Base-by-base conservation (phyloP, 1,140 invertebrate species). In the Cyphomyrmex costatus region DNA sequence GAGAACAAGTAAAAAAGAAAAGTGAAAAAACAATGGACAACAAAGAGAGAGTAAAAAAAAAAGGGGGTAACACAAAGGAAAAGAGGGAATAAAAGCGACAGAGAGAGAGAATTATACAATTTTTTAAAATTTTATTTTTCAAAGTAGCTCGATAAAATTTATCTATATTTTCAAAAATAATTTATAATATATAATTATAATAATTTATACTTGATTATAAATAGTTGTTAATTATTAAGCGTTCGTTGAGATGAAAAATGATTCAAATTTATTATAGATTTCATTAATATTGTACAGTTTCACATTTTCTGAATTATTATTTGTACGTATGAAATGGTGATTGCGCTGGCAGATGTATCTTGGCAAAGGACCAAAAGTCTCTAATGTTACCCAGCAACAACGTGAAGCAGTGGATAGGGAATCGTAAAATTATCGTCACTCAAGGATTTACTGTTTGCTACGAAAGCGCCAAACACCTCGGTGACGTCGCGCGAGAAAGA, bases 381-480 rank as follows among this genome's bases (percentile, higher is more conserved):
- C 83, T 93, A 94, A 93, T 92, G 90, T 92, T 93, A 93, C 91
- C 89, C 90, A 87, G 91, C 89, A 92, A 90, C 87, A 88, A 87
- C 66, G 88, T 87, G 87, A 88, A 86, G 78, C 76, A 33, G 12
- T 85, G 70, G 68, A 78, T 60, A 78, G 53, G 77, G 91, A 88
- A 92, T 92, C 86, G 91, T 78, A 80, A 65, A 92, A 93, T 93
- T 92, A 93, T 92, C 90, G 90, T 92, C 91, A 90, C 76, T 89
- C 87, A 58, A 70, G 77, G 88, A 92, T 93, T 92, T 88, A 87
- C 65, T 65, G 77, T 60, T 78, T 56, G 51, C 63, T 46, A 53
- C 53, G 58, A n/a, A 66, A 61, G 46, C 84, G 77, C 77, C 88
- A 61, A 82, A 19, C 71, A 68, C 27, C 68, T 84, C 56, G 36